Conservation (phyloP, 2,888 invertebrate species). For the Athalia cordata region DNA sequence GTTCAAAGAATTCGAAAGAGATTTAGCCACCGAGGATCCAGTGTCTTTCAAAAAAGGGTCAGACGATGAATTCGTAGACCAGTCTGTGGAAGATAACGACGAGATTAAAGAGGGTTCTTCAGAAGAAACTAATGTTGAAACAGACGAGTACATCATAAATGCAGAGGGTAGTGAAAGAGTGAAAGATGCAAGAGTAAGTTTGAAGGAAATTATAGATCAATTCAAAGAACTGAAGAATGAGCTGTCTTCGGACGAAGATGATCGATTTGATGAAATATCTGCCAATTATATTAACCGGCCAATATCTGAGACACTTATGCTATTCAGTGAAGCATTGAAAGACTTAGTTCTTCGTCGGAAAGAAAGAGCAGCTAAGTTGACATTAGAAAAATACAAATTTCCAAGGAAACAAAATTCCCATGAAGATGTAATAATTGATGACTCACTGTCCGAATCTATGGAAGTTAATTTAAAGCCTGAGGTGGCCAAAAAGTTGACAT, state of each 20-base stretch:
- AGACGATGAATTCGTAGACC: constrained; percentile 48
- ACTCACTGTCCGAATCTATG: constrained; percentile 61
- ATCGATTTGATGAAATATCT: constrained; percentile 65
- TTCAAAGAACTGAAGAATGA: constrained; percentile 67
- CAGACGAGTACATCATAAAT: constrained; percentile 52
- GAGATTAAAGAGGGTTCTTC: constrained; percentile 49
- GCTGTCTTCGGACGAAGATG: constrained; percentile 64
- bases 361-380: constrained; percentile 35
- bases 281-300: constrained; percentile 64
- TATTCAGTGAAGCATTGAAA: constrained; percentile 67
- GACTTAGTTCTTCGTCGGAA: constrained; percentile 62
- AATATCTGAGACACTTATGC: constrained; percentile 66
- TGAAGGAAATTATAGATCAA: constrained; percentile 68
- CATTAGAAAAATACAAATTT: constrained; percentile 48
- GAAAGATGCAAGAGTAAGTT: constrained; percentile 64
- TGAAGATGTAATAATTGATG: constrained; percentile 52
- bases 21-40: constrained; percentile 61
- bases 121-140: constrained; percentile 50
- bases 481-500: constrained; percentile 35
- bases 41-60: constrained; percentile 52
- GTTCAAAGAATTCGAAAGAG: constrained; percentile 69
- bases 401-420: constrained; percentile 49
- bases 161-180: constrained; percentile 51
- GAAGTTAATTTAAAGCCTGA: constrained; percentile 41
- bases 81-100: constrained; percentile 46